A percentile compares a stretch with the other conserved stretches of the same genome.
Conservation (phyloP, 2,888 invertebrate species). For the Pediacus dermestoides region DNA sequence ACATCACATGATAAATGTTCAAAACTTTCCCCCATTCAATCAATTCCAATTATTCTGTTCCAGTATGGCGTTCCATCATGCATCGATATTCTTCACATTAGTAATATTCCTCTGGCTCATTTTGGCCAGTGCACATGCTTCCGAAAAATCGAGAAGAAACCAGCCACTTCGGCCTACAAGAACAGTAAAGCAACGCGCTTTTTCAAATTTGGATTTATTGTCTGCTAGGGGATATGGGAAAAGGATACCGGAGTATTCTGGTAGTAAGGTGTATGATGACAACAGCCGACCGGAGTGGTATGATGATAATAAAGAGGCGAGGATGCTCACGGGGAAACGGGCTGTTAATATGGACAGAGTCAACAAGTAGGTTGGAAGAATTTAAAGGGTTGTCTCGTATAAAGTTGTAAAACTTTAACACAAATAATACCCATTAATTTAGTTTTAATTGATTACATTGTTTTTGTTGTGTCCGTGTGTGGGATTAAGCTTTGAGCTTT, state of each 20-base stretch:
- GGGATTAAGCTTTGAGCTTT: no score
- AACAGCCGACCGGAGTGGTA: no score
- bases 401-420: no score
- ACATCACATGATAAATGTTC: no score
- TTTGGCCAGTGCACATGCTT: constrained; percentile 24
- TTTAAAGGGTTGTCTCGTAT: no score
- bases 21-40: no score
- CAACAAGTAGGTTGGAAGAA: constrained; percentile 1
- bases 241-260: constrained; percentile 36
- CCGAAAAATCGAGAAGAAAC: constrained; percentile 29
- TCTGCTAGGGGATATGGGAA: constrained; percentile 65
- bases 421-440: no score
- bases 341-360: neutral
- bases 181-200: constrained; percentile 44
- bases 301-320: constrained; percentile 23
- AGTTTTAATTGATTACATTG: no score
- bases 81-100: constrained; percentile 27
- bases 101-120: constrained; percentile 28
- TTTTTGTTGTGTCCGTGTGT: no score
- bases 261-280: constrained; percentile 37
- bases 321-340: neutral
- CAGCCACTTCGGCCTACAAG: constrained; percentile 59
- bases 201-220: constrained; percentile 60
- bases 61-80: constrained; percentile 23
- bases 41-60: no score